These are phyloP conservation scores for Gyrodactylus bullatarudis DNA, from an alignment of 1,140 invertebrate genomes.

Conservation along the genomic window DNA sequence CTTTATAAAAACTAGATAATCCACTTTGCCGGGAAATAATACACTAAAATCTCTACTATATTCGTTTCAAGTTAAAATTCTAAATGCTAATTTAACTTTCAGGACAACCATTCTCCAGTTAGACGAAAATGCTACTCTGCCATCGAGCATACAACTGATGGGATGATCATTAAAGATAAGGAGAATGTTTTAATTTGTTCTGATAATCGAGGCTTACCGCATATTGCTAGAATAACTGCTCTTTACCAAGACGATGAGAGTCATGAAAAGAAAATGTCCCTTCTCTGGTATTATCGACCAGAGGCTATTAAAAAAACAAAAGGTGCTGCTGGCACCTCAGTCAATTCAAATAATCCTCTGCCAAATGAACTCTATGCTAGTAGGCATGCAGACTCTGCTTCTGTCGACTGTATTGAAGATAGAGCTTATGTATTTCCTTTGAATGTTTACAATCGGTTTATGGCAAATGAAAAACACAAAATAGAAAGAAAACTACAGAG, in stretches of 20 bases:
- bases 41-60: too few species aligned
- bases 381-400: slow-evolving; percentile 58
- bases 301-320: slow-evolving; percentile 49
- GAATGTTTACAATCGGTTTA: slow-evolving; percentile 71
- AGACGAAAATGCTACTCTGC: not conserved
- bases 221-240: not conserved
- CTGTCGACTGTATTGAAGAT: slow-evolving; percentile 82
- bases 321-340: not conserved
- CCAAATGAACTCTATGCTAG: slow-evolving; percentile 71
- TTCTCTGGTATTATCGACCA: slow-evolving; percentile 81
- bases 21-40: too few species aligned
- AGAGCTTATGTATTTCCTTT: slow-evolving; percentile 81
- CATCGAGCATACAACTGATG: not conserved
- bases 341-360: slow-evolving; percentile 7
- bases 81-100: not conserved
- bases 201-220: not conserved
- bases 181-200: not conserved
- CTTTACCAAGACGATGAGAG: not conserved
- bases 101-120: not conserved
- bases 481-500: not conserved
- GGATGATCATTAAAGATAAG: not conserved
- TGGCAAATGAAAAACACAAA: slow-evolving; percentile 1
- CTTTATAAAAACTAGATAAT: too few species aligned
- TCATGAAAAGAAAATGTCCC: slow-evolving; percentile 81
- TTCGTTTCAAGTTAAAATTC: too few species aligned